A percentile compares a stretch with the other conserved stretches of the same genome.
phyloP scores from a whole-genome alignment of 2,113 vertebrate genomes.

The Hypocryptadius cinnamomeus region DNA sequence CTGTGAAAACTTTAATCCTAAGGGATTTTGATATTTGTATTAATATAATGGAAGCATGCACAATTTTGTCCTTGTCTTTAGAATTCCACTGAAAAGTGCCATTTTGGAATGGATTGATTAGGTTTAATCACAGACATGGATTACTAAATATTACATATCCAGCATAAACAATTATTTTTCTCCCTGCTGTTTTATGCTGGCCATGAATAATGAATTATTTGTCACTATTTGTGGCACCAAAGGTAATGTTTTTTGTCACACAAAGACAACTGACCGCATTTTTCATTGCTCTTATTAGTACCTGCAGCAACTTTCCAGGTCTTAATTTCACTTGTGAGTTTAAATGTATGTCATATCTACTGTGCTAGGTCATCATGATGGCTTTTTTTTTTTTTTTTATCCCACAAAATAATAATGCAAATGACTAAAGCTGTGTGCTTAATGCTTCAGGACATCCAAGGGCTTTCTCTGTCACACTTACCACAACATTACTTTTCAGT shows the following conservation, averaged over 20 bases:
- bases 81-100: neutral
- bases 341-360: neutral
- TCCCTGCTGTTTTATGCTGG: neutral
- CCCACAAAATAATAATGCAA: neutral
- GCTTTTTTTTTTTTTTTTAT: neutral
- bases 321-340: neutral
- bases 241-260: neutral
- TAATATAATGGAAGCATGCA: neutral
- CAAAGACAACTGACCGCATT: neutral
- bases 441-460: neutral
- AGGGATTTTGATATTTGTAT: neutral
- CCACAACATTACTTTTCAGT: neutral
- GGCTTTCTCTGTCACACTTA: neutral
- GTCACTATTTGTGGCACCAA: neutral
- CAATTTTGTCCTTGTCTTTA: neutral
- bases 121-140: slow-evolving; percentile 4
- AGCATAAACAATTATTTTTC: neutral
- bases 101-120: slow-evolving; percentile 7
- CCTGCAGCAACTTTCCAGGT: neutral
- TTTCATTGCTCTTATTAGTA: neutral
- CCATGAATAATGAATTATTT: slow-evolving; percentile 17
- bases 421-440: neutral
- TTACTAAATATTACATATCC: neutral
- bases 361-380: neutral
- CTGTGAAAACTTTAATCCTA: neutral